These are phyloP conservation scores for Tupiocoris notatus DNA, from an alignment of 2,888 invertebrate species.

Conservation along the genomic window DNA sequence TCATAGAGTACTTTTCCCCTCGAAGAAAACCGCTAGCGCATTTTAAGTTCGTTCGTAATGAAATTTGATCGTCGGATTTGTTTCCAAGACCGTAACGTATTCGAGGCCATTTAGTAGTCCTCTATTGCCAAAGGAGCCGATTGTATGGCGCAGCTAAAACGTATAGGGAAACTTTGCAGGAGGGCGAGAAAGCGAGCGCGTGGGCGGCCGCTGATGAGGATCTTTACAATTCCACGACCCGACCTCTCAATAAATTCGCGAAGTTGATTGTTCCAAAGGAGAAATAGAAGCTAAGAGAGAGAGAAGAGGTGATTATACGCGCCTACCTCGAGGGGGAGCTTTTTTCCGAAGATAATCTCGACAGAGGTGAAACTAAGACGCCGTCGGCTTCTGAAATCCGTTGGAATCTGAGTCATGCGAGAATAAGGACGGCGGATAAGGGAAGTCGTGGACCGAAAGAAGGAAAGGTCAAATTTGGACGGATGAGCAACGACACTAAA, in stretches of 20 bases:
- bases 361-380: neutral
- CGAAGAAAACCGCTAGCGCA: no score
- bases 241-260: conserved; percentile 21
- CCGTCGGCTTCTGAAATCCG: neutral
- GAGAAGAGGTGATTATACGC: neutral
- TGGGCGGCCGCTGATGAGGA: conserved; percentile 16
- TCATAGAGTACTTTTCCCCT: no score
- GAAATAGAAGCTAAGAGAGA: neutral
- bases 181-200: conserved; percentile 5
- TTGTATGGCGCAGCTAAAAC: neutral
- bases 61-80: neutral
- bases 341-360: neutral
- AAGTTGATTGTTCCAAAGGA: conserved; percentile 8
- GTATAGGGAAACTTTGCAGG: neutral
- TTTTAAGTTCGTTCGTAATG: no score
- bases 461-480: no score
- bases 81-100: neutral
- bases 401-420: no score
- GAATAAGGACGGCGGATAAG: no score
- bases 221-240: conserved; percentile 28
- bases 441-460: no score
- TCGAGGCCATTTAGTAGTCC: neutral
- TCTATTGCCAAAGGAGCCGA: neutral
- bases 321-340: neutral
- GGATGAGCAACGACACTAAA: no score